Conservation (phyloP, 1,140 invertebrate genomes). For the Eumeta japonica region DNA sequence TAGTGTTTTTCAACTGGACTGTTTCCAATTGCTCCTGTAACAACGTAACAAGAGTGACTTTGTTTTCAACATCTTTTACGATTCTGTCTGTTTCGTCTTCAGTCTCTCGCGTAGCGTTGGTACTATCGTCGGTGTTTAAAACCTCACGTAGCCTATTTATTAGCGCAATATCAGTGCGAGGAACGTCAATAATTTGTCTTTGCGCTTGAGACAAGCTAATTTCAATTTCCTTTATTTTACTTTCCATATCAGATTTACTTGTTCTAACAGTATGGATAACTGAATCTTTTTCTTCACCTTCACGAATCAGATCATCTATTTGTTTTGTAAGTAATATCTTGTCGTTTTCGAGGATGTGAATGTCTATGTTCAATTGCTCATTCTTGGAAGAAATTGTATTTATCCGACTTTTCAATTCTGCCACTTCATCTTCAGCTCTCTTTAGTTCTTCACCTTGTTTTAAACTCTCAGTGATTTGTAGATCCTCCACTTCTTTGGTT, state of each 20-base stretch:
- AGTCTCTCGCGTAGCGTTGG: conserved; percentile 12
- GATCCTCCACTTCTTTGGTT: conserved; percentile 32
- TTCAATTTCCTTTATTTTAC: conserved; percentile 8
- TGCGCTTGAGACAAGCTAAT: conserved; percentile 21
- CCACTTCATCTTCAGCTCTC: conserved; percentile 31
- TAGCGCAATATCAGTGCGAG: conserved; percentile 22
- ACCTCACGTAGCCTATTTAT: conserved; percentile 20
- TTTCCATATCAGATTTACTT: neutral
- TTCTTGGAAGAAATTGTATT: conserved; percentile 34
- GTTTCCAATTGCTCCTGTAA: conserved; percentile 25
- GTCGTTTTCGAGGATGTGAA: conserved; percentile 50
- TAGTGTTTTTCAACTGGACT: conserved; percentile 20
- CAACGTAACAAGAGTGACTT: too few relatives aligned
- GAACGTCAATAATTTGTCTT: neutral
- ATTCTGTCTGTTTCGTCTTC: conserved; percentile 25
- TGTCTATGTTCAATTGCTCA: conserved; percentile 47
- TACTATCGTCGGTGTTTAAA: conserved; percentile 2
- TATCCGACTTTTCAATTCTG: conserved; percentile 40
- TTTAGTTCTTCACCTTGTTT: conserved; percentile 36
- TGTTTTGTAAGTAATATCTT: conserved; percentile 47
- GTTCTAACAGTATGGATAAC: conserved; percentile 4
- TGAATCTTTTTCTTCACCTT: conserved; percentile 18
- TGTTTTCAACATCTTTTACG: conserved; percentile 25
- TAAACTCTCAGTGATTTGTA: conserved; percentile 26
- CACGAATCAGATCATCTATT: conserved; percentile 37